These are phyloP conservation scores for Seriola dumerili DNA, from an alignment of 2,113 vertebrate species.

Conservation along the genomic window DNA sequence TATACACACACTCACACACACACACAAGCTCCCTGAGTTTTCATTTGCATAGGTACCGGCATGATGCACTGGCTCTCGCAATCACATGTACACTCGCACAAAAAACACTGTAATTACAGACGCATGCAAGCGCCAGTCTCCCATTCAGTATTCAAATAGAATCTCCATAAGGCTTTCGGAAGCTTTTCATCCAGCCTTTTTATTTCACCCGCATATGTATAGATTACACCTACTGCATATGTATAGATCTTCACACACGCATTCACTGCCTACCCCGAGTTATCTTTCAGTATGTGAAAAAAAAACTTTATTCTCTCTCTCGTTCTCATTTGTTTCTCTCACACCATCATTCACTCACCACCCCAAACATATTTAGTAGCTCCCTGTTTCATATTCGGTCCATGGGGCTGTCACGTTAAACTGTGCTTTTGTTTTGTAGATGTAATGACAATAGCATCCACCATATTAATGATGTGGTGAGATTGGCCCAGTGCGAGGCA, in stretches of 20 bases:
- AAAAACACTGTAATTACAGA: conserved; percentile 41
- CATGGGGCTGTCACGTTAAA: conserved; percentile 48
- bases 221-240: conserved; percentile 57
- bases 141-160: conserved; percentile 53
- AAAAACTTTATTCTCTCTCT: conserved; percentile 18
- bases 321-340: conserved; percentile 28
- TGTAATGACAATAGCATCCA: conserved; percentile 67
- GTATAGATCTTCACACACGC: conserved; percentile 32
- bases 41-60: conserved; percentile 62
- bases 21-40: conserved; percentile 24
- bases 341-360: conserved; percentile 22
- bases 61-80: conserved; percentile 27
- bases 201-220: conserved; percentile 32
- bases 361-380: conserved; percentile 39
- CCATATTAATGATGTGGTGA: conserved; percentile 70
- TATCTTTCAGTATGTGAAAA: conserved; percentile 2
- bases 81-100: conserved; percentile 20
- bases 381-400: conserved; percentile 48
- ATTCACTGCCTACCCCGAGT: not conserved
- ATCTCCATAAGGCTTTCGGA: conserved; percentile 27
- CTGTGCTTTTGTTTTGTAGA: conserved; percentile 67
- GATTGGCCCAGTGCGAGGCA: conserved; percentile 69
- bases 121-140: conserved; percentile 18
- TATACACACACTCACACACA: conserved; percentile 23
- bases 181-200: conserved; percentile 46